phyloP scores from a whole-genome alignment of 2,113 vertebrate species.

The Oceanodroma tethys region DNA sequence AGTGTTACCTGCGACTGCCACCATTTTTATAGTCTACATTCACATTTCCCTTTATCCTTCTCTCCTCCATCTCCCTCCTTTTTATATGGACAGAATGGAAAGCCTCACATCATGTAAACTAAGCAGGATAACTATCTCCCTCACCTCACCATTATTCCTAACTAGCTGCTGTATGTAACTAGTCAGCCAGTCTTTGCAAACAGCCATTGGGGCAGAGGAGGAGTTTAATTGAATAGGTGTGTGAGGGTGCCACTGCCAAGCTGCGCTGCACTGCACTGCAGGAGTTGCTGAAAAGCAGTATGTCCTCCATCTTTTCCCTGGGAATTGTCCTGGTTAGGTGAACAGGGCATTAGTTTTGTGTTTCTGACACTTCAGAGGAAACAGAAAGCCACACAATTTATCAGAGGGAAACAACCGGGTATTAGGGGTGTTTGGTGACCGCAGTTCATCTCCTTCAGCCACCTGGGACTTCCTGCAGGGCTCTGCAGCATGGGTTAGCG shows the following conservation, averaged over 20 bases:
- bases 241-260: conserved; percentile 13
- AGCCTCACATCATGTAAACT: neutral
- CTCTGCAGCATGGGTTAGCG: rapidly evolving
- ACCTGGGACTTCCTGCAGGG: neutral
- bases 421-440: neutral
- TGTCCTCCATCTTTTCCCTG: neutral
- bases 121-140: neutral
- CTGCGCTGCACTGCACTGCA: neutral
- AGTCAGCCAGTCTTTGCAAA: neutral
- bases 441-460: neutral
- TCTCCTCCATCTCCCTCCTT: neutral
- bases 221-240: neutral
- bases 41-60: neutral
- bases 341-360: neutral
- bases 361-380: neutral
- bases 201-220: neutral
- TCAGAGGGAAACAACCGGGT: neutral
- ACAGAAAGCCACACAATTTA: neutral
- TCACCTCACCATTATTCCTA: neutral
- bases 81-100: neutral
- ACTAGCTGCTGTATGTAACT: neutral
- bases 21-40: neutral
- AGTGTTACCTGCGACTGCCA: neutral
- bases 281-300: conserved; percentile 11
- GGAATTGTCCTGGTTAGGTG: neutral